Conservation (phyloP, 2,888 invertebrate species). For the Pseudococcus longispinus region DNA sequence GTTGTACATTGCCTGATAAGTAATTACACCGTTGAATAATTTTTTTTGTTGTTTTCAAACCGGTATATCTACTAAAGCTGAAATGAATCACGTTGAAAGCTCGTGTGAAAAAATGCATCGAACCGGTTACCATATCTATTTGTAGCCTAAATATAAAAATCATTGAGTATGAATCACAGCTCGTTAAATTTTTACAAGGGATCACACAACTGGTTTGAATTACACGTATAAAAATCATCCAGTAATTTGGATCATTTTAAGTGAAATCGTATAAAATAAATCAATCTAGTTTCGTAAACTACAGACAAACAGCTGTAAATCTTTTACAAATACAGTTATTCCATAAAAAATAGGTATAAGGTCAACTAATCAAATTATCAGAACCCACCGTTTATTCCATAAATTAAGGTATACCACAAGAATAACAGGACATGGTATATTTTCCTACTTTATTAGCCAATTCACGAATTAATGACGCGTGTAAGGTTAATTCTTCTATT, state of each 20-base stretch:
- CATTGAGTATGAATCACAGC: not conserved
- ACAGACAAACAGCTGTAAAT: not conserved
- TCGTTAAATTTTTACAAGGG: not conserved
- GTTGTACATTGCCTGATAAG: not conserved
- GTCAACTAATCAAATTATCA: not conserved
- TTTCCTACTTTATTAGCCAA: not conserved
- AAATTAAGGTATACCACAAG: not conserved
- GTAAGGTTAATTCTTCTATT: not conserved
- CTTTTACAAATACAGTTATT: not conserved
- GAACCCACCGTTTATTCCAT: conserved; percentile 9
- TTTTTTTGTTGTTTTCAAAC: not conserved
- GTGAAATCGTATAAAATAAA: not conserved
- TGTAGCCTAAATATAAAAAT: not conserved
- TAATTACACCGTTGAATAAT: not conserved
- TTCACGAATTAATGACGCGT: conserved; percentile 10
- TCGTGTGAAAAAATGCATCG: not conserved
- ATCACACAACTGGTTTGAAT: not conserved
- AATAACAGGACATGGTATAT: not conserved
- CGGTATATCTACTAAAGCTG: not conserved
- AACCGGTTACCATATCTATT: not conserved
- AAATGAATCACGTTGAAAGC: conserved; percentile 21
- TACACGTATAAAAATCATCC: not conserved
- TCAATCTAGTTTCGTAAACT: not conserved
- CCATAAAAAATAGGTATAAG: not conserved
- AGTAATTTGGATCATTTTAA: not conserved